Percentiles rank a stretch among this genome's conserved stretches.
phyloP scores from a whole-genome alignment of 1,140 invertebrate genomes.

The Bombus vancouverensis region DNA sequence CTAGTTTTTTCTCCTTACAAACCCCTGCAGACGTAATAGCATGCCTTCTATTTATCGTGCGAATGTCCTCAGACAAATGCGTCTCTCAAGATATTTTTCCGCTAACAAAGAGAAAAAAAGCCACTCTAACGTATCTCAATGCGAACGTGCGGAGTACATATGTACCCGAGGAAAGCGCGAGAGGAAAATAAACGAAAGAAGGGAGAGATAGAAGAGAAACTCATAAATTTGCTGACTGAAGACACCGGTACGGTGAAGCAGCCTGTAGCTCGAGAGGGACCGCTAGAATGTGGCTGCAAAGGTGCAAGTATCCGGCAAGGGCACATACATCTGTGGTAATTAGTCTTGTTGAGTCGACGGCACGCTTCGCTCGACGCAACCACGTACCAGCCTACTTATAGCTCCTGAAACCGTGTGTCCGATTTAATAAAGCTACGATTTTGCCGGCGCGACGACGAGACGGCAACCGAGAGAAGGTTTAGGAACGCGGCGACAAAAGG shows the following conservation, averaged over 20 bases:
- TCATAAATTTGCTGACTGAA: constrained; percentile 25
- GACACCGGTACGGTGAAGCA: background rate
- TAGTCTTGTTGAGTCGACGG: constrained; percentile 38
- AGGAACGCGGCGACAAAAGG: constrained; percentile 4
- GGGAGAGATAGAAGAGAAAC: background rate
- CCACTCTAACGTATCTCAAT: too few species aligned
- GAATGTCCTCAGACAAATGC: constrained; percentile 13
- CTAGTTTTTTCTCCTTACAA: background rate
- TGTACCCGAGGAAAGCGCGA: background rate
- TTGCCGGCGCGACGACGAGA: background rate
- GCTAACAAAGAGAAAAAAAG: background rate
- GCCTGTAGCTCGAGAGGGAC: background rate
- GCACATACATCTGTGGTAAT: constrained; percentile 18
- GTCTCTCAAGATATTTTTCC: background rate
- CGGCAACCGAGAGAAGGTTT: background rate
- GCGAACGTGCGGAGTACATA: background rate
- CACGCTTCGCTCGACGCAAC: constrained; percentile 20
- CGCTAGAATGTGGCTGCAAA: background rate
- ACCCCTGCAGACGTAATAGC: constrained; percentile 1
- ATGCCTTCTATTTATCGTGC: constrained; percentile 11
- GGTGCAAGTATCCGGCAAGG: constrained; percentile 13
- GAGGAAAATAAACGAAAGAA: background rate
- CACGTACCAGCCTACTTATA: constrained; percentile 28
- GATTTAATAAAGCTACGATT: constrained; percentile 50
- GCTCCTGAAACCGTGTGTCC: background rate